Evolutionary conservation across 2,888 invertebrate genomes (phyloP).

Genomic region (Rhabditophanes sp.): DNA sequence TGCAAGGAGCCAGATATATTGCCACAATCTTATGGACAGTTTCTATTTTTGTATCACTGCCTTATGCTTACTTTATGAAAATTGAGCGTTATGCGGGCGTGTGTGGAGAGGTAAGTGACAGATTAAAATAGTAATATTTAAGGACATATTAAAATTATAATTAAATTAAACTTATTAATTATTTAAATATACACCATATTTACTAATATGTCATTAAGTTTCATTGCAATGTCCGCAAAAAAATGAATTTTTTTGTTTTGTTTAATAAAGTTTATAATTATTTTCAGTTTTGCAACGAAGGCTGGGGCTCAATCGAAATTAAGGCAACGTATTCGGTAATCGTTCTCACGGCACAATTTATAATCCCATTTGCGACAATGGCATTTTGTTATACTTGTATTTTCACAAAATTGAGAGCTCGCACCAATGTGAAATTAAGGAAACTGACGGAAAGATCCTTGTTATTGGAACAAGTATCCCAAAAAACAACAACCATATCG

Average conservation of each 20-base stretch:
- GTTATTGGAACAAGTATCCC: slow-evolving; percentile 21
- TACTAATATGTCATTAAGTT: too few relatives aligned
- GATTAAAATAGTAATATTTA: too few relatives aligned
- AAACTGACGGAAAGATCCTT: slow-evolving; percentile 34
- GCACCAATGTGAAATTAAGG: slow-evolving; percentile 30
- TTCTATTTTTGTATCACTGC: slow-evolving; percentile 64
- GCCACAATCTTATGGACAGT: slow-evolving; percentile 42
- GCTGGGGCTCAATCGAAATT: slow-evolving; percentile 71
- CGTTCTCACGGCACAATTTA: slow-evolving; percentile 75
- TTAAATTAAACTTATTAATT: too few relatives aligned
- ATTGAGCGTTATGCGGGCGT: slow-evolving; percentile 26
- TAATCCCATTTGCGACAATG: slow-evolving; percentile 79
- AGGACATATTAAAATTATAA: too few relatives aligned
- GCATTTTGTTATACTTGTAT: slow-evolving; percentile 84
- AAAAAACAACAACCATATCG: too few relatives aligned
- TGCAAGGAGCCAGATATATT: slow-evolving; percentile 13
- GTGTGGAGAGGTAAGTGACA: too few relatives aligned
- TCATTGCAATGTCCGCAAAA: too few relatives aligned
- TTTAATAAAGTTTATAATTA: too few relatives aligned
- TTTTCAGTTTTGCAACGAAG: slow-evolving; percentile 48
- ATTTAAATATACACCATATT: too few relatives aligned
- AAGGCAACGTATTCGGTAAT: slow-evolving; percentile 65
- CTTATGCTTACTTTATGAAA: slow-evolving; percentile 71
- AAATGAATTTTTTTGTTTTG: too few relatives aligned
- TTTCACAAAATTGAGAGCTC: slow-evolving; percentile 45